phyloP scores from a whole-genome alignment of 53 echinoderm and acorn worm genomes.

The Echinarachnius parma region DNA sequence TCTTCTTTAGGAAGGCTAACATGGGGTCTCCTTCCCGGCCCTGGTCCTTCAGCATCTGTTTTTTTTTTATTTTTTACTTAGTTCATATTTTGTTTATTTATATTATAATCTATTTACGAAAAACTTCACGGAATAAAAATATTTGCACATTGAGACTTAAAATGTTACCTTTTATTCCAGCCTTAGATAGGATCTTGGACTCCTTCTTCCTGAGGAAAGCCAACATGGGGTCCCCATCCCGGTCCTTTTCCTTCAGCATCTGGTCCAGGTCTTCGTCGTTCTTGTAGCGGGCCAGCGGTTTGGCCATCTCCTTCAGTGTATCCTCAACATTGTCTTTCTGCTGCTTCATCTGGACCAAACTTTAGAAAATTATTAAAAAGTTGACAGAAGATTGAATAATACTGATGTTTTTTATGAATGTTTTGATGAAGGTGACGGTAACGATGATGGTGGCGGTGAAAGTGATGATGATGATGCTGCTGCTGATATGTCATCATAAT shows the following conservation, averaged over 20 bases:
- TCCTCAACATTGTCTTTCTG: constrained; percentile 50
- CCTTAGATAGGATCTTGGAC: constrained; percentile 50
- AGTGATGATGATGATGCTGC: too few species aligned
- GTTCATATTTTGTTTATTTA: too few species aligned
- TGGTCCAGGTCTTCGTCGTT: constrained; percentile 79
- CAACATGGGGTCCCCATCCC: constrained; percentile 96
- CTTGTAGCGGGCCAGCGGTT: constrained; percentile 87
- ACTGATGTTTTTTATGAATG: too few species aligned
- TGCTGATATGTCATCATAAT: too few species aligned
- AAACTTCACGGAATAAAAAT: too few species aligned
- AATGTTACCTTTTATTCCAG: constrained; percentile 76
- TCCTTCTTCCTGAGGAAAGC: constrained; percentile 82
- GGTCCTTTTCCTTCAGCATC: constrained; percentile 77
- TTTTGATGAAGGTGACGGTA: too few species aligned
- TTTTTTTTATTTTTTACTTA: too few species aligned
- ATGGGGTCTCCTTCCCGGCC: constrained; percentile 92
- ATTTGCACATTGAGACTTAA: too few species aligned
- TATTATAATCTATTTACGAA: too few species aligned
- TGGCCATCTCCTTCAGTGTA: constrained; percentile 82
- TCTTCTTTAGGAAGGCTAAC: constrained; percentile 85
- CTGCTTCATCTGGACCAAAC: constrained; percentile 70
- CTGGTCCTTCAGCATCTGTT: constrained; percentile 74
- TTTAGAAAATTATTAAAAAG: too few species aligned
- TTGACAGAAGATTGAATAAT: too few species aligned
- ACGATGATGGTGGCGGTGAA: too few species aligned